Evolutionary conservation across 2,888 invertebrate genomes (phyloP), one percentile per base, ranked within the genome.

Genomic region (Euproctis similis): DNA sequence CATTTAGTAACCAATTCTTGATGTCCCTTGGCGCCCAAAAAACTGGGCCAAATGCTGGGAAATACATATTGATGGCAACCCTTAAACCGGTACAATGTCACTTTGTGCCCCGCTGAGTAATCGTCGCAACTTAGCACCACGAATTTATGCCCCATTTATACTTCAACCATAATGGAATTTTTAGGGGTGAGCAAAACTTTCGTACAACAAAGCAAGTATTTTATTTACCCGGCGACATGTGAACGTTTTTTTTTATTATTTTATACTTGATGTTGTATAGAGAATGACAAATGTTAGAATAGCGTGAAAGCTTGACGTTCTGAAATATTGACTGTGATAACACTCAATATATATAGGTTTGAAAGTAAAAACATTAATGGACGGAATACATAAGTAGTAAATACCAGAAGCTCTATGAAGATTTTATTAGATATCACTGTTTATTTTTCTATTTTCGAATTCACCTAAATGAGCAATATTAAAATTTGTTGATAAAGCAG

Each of bases 151-250:
- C 49, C 53, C 57, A 54, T 57, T 65, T 59, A 58, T 56, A 57
- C 61, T 60, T 58, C 52, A 46, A 46, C 59, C 62, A 69, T 71
- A 74, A 71, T 71, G 68, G 69, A 65, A 70, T 73, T 70, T 73
- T 73, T 68, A 65, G 67, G 63, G 56, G 56, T 57, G 56, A 50
- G 62, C 60, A 56, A 61, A 68, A 70, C 57, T 74, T 72, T 67
- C 59, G 51, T 59, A 54, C 47, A 44, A 52, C 44, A 51, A 45
- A 43, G 17, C 29, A 36, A 45, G 66, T 69, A 68, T 62, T 66
- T 72, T 64, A 70, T 68, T 63, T 63, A 47, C 40, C 14, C 46
- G 40, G 52, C 61, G 69, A 72, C 71, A 60, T 58, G 53, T 64
- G 65, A 68, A 66, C 67, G 45, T 40, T 42, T 38, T 46, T 53